Evolutionary conservation across 2,888 invertebrate species (phyloP).

Genomic region (Lasioglossum morio): DNA sequence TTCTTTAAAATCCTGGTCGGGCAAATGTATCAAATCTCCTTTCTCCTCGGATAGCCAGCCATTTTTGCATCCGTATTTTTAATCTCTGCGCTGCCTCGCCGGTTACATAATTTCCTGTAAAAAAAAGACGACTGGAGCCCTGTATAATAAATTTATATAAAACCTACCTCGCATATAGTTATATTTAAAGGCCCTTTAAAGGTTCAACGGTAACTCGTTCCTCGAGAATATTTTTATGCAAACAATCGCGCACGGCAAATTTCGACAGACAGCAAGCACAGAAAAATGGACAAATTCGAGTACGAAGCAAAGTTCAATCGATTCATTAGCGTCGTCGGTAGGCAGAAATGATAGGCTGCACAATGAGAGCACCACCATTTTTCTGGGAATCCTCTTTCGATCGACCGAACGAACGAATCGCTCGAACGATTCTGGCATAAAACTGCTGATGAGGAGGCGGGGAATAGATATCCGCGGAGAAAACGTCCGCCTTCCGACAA

Average conservation of each 20-base stretch:
- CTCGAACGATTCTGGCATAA: not conserved
- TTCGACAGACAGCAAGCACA: not conserved
- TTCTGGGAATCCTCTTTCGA: constrained; percentile 11
- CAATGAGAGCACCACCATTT: not conserved
- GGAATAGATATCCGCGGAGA: not conserved
- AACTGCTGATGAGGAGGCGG: constrained; percentile 6
- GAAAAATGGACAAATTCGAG: not conserved
- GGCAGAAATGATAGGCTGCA: not conserved
- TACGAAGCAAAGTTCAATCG: not conserved
- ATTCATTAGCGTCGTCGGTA: not conserved
- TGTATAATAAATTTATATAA: no score
- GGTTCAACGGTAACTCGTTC: no score
- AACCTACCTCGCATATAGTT: no score
- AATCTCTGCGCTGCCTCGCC: constrained; percentile 17
- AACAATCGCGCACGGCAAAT: not conserved
- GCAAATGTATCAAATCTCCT: constrained; percentile 58
- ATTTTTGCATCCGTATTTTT: constrained; percentile 42
- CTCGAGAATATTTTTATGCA: no score
- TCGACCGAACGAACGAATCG: not conserved
- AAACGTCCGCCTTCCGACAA: constrained; percentile 34
- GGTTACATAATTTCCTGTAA: constrained; percentile 34
- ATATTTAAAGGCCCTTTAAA: no score
- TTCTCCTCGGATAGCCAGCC: constrained; percentile 41
- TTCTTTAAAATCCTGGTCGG: constrained; percentile 51
- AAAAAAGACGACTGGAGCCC: no score